These are phyloP conservation scores for Prionailurus bengalensis DNA, from an alignment of 2,113 vertebrate species.

Conservation along the genomic window DNA sequence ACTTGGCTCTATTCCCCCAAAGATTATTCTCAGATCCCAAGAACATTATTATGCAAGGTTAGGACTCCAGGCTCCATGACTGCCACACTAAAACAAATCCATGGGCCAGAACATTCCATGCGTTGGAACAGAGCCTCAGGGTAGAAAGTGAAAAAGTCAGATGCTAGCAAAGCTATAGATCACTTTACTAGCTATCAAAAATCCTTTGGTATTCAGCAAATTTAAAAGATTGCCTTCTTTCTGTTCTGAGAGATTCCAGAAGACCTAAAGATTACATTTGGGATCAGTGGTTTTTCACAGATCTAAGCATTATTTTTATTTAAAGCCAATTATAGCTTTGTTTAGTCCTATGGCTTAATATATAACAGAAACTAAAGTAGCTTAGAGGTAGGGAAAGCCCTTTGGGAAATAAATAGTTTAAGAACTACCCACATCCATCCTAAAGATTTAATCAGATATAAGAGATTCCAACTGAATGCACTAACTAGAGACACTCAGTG, in stretches of 20 bases:
- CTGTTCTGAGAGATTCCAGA: constrained; percentile 54
- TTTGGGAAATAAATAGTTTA: constrained; percentile 58
- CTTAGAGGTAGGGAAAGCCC: not conserved
- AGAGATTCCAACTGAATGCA: constrained; percentile 43
- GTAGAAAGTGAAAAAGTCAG: constrained; percentile 14
- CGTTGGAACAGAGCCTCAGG: constrained; percentile 29
- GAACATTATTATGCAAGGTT: not conserved
- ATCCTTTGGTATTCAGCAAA: constrained; percentile 59
- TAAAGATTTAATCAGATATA: constrained; percentile 61
- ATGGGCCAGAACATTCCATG: not conserved
- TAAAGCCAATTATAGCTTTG: constrained; percentile 60
- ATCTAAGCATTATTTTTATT: constrained; percentile 66
- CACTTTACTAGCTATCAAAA: constrained; percentile 55
- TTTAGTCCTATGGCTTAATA: constrained; percentile 55
- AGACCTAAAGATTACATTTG: constrained; percentile 40
- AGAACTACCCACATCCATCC: constrained; percentile 20
- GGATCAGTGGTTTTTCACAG: constrained; percentile 52
- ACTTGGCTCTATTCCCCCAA: not conserved
- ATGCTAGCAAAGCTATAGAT: constrained; percentile 1
- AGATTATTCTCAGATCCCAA: not conserved
- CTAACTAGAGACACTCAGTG: not conserved
- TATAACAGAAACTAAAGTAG: constrained; percentile 48
- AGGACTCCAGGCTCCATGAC: not conserved
- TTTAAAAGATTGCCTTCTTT: constrained; percentile 52
- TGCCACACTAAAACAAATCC: constrained; percentile 23